Evolutionary conservation across 2,888 invertebrate species (phyloP), one percentile per base, ranked within the genome.

Genomic region (Hirtodrosophila alboralis): DNA sequence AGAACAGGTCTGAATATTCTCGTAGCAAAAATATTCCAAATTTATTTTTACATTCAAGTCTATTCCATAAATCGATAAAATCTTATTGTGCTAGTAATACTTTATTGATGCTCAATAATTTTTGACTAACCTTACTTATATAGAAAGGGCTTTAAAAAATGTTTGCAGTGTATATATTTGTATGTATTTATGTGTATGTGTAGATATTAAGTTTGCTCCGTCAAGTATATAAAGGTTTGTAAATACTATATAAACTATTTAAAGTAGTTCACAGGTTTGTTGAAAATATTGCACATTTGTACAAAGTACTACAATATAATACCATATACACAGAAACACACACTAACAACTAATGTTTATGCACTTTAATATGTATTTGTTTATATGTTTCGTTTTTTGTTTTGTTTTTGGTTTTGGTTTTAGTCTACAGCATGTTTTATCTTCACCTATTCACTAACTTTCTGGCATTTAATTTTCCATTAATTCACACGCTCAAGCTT

Each of bases 391-490:
- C n/a, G n/a, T 12, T 48, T 10, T 27, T 21, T 23, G 12, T 10
- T 57, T 31, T 18, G 12, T 16, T 40, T 13, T 30, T 47, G 10
- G 6, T 14, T 61, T 34, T 30, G 18, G 18, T 65, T n/a, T n/a
- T 53, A 23, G 44, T 44, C 41, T 65, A 26, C 23, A 36, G 70
- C 70, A 74, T 69, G 69, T 36, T 52, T 34, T 36, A n/a, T 51
- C 38, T 36, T 49, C 54, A 49, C 59, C 36, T 43, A 36, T 38
- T 49, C 56, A 74, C 59, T 74, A 74, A 71, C 47, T 54, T 70
- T 70, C 74, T 63, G 53, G 75, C 77, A 86, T 80, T 81, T 79
- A 79, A 79, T 81, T 85, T 84, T 84, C 67, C 83, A 84, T 86
- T 86, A 84, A 73, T 61, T 64, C 52, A 64, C 76, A 69, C 76